Evolutionary conservation across 2,888 invertebrate species (phyloP).

Genomic region (Zaprionus obscuricornis): DNA sequence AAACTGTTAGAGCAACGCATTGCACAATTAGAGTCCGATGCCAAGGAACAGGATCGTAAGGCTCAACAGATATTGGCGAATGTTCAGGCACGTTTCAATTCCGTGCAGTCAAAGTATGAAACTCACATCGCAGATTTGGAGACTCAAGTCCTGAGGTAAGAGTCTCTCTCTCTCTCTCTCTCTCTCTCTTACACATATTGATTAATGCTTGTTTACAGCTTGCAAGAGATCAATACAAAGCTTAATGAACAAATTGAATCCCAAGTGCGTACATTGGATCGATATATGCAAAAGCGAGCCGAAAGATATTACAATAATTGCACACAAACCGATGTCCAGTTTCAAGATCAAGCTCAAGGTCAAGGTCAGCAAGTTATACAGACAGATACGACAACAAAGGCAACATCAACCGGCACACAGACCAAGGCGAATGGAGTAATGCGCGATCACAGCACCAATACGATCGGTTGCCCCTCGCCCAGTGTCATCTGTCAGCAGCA

Average conservation of each 20-base stretch:
- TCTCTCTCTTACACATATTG: neutral
- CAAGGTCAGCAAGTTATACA: no score
- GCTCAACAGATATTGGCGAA: slow-evolving; percentile 89
- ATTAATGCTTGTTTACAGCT: no score
- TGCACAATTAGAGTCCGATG: slow-evolving; percentile 88
- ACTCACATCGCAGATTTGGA: slow-evolving; percentile 90
- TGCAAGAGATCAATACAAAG: slow-evolving; percentile 84
- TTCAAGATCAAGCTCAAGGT: neutral
- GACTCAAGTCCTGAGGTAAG: slow-evolving; percentile 85
- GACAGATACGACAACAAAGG: no score
- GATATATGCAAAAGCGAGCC: slow-evolving; percentile 78
- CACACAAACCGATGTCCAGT: slow-evolving; percentile 81
- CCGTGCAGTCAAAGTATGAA: slow-evolving; percentile 91
- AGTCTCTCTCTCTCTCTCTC: neutral
- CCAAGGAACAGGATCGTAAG: slow-evolving; percentile 88
- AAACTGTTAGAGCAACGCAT: slow-evolving; percentile 88
- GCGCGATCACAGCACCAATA: slow-evolving; percentile 78
- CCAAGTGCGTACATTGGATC: slow-evolving; percentile 81
- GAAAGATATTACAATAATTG: slow-evolving; percentile 80
- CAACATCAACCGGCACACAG: slow-evolving; percentile 51
- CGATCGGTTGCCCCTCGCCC: slow-evolving; percentile 76
- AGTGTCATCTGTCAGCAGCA: slow-evolving; percentile 59
- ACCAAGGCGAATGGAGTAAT: slow-evolving; percentile 40
- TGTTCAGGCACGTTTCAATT: slow-evolving; percentile 90
- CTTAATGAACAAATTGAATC: slow-evolving; percentile 85